Evolutionary conservation across 35 echinoderm and acorn worm genomes (phyloP), one percentile per base, ranked within the genome.

Genomic region (Apostichopus californicus): DNA sequence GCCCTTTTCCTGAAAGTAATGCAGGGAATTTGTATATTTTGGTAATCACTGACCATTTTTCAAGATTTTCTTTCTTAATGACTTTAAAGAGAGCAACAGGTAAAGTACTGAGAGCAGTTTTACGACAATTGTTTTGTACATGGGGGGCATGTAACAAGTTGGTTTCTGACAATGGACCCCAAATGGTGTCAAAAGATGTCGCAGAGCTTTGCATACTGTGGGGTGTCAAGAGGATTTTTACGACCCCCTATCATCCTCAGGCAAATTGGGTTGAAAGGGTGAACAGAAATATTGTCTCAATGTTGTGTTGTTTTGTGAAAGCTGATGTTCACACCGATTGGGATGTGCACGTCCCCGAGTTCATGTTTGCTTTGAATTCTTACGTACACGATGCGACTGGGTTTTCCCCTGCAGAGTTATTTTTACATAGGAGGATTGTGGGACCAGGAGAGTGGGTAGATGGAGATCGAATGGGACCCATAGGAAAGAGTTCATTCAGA

Each of bases 11-110:
- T 71, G 18, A 90, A 26, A 90, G 87, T 77, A 20, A 24, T 25
- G 26, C 13, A 11, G 86, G 86, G 15, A 88, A 88, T 26, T 7
- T 72, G 9, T 66, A 88, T 88, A 23, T 88, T 9, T 17, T 90
- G 46, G 11, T 90, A 17, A 11, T 90, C 11, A 90, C 87, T 17
- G 87, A 90, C 26, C 87, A 90, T 26, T 90, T 90, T 26, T 71
- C 61, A 17, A 90, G 25, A 15, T 90, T 90, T 77, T 71, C 61
- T 20, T 28, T 90, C 5, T 77, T 90, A 64, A 68, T 68, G 61
- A 34, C 56, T 1, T 68, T 90, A 64, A 90, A 72, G 17, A 73
- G 60, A 90, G 87, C 87, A 13, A 73, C 66, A 25, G 87, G 87
- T n/a, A 53, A 22, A 72, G 87, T 90, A 57, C 6, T 77, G 54